Percentiles rank a stretch among this genome's conserved stretches.
Conservation (phyloP, 2,113 vertebrate genomes). For the Neopipo cinnamomea region DNA sequence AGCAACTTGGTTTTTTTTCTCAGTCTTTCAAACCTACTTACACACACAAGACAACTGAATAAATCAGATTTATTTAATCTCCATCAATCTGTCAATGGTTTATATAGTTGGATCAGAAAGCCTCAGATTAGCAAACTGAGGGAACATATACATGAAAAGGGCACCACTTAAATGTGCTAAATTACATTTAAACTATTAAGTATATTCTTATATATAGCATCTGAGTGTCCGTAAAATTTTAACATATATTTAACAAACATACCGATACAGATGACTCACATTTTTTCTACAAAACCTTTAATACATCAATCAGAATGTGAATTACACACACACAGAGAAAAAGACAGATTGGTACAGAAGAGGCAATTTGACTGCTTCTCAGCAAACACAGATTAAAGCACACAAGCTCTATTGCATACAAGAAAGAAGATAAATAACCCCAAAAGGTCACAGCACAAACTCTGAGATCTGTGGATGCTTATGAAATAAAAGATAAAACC, state of each 20-base stretch:
- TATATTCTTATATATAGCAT: not conserved
- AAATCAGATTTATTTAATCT: conserved; percentile 42
- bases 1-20: not conserved
- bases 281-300: conserved; percentile 21
- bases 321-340: conserved; percentile 32
- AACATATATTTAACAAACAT: not conserved
- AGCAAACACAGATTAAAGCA: conserved; percentile 59
- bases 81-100: not conserved
- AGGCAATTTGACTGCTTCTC: conserved; percentile 57
- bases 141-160: not conserved
- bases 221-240: not conserved
- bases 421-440: conserved; percentile 14
- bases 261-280: not conserved
- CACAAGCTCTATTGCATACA: conserved; percentile 24
- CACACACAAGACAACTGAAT: not conserved
- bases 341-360: conserved; percentile 2
- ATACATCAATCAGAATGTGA: conserved; percentile 48
- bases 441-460: conserved; percentile 23
- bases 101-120: not conserved
- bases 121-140: not conserved
- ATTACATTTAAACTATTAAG: not conserved
- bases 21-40: conserved; percentile 1
- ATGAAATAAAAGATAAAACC: conserved; percentile 9
- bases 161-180: not conserved
- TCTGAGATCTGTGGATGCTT: not conserved